phyloP scores from a whole-genome alignment of 2,888 invertebrate species.

The Stenchaetothrips biformis region DNA sequence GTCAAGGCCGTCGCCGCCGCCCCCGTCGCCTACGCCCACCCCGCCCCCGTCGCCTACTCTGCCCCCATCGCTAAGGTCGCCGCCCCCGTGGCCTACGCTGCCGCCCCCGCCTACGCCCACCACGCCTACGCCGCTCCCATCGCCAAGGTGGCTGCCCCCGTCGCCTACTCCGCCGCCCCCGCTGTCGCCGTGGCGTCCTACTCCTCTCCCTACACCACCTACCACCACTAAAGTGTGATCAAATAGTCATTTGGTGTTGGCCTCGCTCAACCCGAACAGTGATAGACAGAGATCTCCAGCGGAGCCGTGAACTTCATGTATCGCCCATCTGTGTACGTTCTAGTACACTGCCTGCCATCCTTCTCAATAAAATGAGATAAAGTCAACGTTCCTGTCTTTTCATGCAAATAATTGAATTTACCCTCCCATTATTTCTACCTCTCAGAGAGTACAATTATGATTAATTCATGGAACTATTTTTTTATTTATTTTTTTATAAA shows the following conservation, averaged over 20 bases:
- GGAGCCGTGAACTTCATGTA: neutral
- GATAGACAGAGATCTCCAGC: conserved; percentile 8
- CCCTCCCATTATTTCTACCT: too few relatives aligned
- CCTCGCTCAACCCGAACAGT: neutral
- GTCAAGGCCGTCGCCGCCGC: neutral
- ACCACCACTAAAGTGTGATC: conserved; percentile 8
- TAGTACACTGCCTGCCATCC: neutral
- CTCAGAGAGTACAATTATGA: too few relatives aligned
- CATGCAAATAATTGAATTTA: too few relatives aligned
- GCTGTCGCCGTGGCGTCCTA: neutral
- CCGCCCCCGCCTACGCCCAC: neutral
- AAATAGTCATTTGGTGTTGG: neutral
- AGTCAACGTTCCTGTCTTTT: too few relatives aligned
- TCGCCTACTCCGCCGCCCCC: conserved; percentile 7
- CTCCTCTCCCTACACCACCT: conserved; percentile 13
- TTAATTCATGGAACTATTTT: too few relatives aligned
- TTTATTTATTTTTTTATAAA: too few relatives aligned
- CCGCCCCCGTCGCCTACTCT: neutral
- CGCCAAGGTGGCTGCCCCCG: neutral
- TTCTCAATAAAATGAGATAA: neutral
- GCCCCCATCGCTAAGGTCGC: neutral
- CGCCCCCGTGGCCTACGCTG: neutral
- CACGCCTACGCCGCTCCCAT: neutral
- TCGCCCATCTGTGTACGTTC: neutral
- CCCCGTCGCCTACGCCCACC: neutral